phyloP scores from a whole-genome alignment of 2,888 invertebrate genomes.

The Drosophila limbata region DNA sequence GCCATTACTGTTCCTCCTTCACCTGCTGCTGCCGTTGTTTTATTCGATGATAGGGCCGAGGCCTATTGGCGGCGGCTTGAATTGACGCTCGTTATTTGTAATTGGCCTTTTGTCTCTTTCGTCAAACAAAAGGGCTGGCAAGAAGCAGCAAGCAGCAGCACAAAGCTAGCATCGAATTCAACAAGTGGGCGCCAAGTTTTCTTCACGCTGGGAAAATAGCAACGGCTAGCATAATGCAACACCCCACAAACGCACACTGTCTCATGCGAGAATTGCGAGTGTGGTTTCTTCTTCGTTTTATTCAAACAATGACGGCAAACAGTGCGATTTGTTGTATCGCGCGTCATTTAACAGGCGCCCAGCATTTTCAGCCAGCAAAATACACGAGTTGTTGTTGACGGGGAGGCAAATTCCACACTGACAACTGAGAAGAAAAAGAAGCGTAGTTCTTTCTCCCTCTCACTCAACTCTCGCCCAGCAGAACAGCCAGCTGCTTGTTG shows the following conservation, averaged over 20 bases:
- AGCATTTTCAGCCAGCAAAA: constrained; percentile 55
- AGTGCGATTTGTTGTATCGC: constrained; percentile 83
- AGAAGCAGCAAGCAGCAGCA: constrained; percentile 23
- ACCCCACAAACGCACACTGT: constrained; percentile 27
- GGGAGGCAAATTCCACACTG: too few relatives aligned
- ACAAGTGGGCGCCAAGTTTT: constrained; percentile 64
- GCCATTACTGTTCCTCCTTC: constrained; percentile 63
- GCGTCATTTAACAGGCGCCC: constrained; percentile 84
- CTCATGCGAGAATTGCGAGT: constrained; percentile 31
- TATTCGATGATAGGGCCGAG: constrained; percentile 69
- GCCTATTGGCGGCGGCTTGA: constrained; percentile 69
- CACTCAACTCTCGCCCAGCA: too few relatives aligned
- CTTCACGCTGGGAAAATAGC: constrained; percentile 51
- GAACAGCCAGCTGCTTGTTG: constrained; percentile 7
- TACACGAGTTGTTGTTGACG: too few relatives aligned
- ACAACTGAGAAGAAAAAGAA: too few relatives aligned
- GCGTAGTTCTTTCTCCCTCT: too few relatives aligned
- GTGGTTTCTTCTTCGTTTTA: constrained; percentile 42
- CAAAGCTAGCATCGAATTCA: constrained; percentile 29
- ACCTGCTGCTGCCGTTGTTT: constrained; percentile 25
- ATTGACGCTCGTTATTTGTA: constrained; percentile 66
- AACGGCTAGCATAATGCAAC: constrained; percentile 64
- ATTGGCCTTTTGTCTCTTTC: constrained; percentile 70
- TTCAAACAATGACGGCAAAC: constrained; percentile 53
- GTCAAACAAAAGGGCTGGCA: constrained; percentile 35